A percentile compares a stretch with the other conserved stretches of the same genome.
phyloP scores from a whole-genome alignment of 2,797 vertebrate genomes.

The Erethizon dorsatum region DNA sequence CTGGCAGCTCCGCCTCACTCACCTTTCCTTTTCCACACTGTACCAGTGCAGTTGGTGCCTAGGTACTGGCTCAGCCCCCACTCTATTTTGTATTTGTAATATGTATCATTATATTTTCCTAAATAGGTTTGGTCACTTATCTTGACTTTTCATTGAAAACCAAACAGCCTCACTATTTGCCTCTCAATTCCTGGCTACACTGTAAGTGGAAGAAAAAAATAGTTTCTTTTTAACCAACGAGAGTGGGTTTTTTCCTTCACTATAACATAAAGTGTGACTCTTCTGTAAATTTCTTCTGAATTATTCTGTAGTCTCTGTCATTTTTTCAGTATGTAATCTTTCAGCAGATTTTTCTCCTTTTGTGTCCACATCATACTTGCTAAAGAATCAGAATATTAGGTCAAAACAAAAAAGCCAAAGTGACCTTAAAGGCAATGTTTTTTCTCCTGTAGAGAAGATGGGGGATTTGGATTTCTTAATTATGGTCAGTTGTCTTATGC shows the following conservation, averaged over 20 bases:
- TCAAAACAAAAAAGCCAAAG: slow-evolving; percentile 72
- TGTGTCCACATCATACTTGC: slow-evolving; percentile 60
- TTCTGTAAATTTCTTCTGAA: slow-evolving; percentile 58
- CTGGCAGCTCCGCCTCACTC: neutral
- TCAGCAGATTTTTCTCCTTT: slow-evolving; percentile 30
- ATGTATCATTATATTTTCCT: slow-evolving; percentile 22
- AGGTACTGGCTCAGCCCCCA: neutral
- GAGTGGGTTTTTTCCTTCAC: slow-evolving; percentile 72
- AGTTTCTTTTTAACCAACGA: slow-evolving; percentile 52
- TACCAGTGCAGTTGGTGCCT: neutral
- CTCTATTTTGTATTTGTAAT: slow-evolving; percentile 17
- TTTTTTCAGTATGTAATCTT: neutral
- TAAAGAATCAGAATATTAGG: slow-evolving; percentile 77
- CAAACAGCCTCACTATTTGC: slow-evolving; percentile 68
- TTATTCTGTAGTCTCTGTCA: neutral
- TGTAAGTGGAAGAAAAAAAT: slow-evolving; percentile 48
- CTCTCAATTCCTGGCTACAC: slow-evolving; percentile 51
- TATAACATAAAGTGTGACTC: slow-evolving; percentile 67
- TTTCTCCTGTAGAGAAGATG: neutral
- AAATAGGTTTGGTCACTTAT: slow-evolving; percentile 47
- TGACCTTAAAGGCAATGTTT: slow-evolving; percentile 77
- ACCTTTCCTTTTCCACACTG: neutral
- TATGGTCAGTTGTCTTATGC: neutral
- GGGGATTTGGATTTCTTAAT: neutral
- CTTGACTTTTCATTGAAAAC: slow-evolving; percentile 70